Evolutionary conservation across 2,113 vertebrate species (phyloP).

Genomic region (Motacilla alba): DNA sequence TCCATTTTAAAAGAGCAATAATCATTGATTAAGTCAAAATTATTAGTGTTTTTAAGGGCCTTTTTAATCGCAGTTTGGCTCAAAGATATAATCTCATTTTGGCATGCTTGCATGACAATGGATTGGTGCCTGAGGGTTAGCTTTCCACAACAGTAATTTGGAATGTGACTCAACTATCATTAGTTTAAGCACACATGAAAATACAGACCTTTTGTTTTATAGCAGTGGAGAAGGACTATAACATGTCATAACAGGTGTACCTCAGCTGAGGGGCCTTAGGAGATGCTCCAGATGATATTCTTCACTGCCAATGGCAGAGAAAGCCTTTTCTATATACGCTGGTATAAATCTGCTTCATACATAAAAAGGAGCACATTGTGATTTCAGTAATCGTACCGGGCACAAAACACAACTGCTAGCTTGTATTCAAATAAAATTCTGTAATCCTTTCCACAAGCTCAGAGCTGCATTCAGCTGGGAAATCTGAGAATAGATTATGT

Average conservation of each 20-base stretch:
- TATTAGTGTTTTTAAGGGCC: neutral
- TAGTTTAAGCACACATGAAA: neutral
- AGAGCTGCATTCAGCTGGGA: slow-evolving; percentile 46
- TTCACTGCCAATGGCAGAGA: slow-evolving; percentile 8
- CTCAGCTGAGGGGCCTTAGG: neutral
- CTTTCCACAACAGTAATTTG: slow-evolving; percentile 5
- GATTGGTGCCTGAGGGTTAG: neutral
- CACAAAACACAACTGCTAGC: neutral
- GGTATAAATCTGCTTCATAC: neutral
- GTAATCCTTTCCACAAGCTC: slow-evolving; percentile 51
- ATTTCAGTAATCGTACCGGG: neutral
- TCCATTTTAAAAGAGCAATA: neutral
- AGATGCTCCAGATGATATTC: neutral
- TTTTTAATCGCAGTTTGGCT: slow-evolving; percentile 26
- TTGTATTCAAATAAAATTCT: slow-evolving; percentile 56
- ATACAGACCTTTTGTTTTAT: neutral
- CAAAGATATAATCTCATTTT: slow-evolving; percentile 19
- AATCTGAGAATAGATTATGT: slow-evolving; percentile 19
- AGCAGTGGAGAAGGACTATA: neutral
- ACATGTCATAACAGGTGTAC: neutral
- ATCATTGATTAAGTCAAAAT: slow-evolving; percentile 28
- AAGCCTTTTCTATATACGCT: neutral
- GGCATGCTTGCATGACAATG: neutral
- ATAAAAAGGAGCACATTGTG: neutral
- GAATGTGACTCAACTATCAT: slow-evolving; percentile 3